Evolutionary conservation across 2,113 vertebrate species (phyloP), one percentile per base, ranked within the genome.

Genomic region (Camelus bactrianus): DNA sequence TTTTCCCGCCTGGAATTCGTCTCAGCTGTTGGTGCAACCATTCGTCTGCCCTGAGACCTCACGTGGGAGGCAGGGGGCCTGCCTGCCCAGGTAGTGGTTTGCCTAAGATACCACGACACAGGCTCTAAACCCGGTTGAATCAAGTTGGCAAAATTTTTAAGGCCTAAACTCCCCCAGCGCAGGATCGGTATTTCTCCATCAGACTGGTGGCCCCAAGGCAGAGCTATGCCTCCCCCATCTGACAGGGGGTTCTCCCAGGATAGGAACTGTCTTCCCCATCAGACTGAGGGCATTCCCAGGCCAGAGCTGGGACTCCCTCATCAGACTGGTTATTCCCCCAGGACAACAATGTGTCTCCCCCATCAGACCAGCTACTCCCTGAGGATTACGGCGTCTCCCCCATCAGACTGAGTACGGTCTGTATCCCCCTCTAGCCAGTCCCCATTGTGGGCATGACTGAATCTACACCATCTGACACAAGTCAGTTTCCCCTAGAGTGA

Each of bases 401-500:
- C 35, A 42, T 48, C 70, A 15, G 13, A 79, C 10, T 15, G 38
- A 58, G 42, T 6, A 50, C 42, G 24, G 35, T n/a, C 65, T 62
- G 13, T 14, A 26, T 5, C 17, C 15, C 46, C 32, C 46, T 85
- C 42, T 38, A 69, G 60, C 15, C 35, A 72, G 58, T 17, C 84
- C 35, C 58, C 26, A 73, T 24, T 30, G 88, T 48, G 28, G 42
- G 83, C 62, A 69, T 3, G n/a, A 50, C 50, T 6, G 14, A 82
- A 64, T 79, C 42, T 12, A 38, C 26, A 90, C 77, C 67, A 46
- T 67, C 70, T 52, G 48, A 42, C 46, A 58, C 11, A 81, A 65
- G 42, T 38, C 52, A 56, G 26, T 83, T 84, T 95, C 73, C 92
- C 73, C 77, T 28, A 58, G 56, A 89, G 54, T n/a, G 58, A 92